Base-by-base conservation (phyloP, 2,888 invertebrate species). In the Drosophila affinis region DNA sequence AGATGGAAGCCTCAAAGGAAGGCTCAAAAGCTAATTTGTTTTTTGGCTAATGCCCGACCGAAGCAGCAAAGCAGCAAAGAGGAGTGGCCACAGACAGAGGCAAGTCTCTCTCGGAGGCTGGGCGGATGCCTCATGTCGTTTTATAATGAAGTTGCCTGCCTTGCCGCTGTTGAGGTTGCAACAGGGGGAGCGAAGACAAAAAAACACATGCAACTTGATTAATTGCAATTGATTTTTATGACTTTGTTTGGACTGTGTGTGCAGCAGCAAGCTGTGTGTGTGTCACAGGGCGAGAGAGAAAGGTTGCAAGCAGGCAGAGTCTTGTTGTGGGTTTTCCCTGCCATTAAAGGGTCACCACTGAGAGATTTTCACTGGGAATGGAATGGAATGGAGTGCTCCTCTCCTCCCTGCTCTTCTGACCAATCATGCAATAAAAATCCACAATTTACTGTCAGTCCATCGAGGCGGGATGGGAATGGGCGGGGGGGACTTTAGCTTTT, bases 171-270 rank as follows among this genome's bases (percentile, higher is more conserved):
- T 60, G 24, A 24, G 2, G 21, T 10, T 10, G n/a, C 62, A 14
- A 21, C 2, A 9, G 9, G 44, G 55, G 24, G n/a, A 48, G 21
- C 46, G 32, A 45, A 39, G 52, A 46, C 21, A 45, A 24, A 48
- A 45, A 45, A 39, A 52, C 48, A 47, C 69, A 51, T 53, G 54
- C 54, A 61, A 62, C 76, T 80, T 79, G 81, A 79, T 79, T 76
- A 72, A 72, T 80, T 78, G 78, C 81, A 81, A 81, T 75, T 81
- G 78, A 80, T 76, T 75, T 80, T 80, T 81, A 78, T 79, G 78
- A 72, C 64, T 74, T 78, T 76, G 69, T 72, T 78, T 80, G 68
- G 72, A 69, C 69, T 61, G 45, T 27, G 29, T 17, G 29, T 21
- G 47, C 24, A 24, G 24, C 24, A 5, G 24, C 69, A 48, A 71